These are phyloP conservation scores for Sphaerophoria rueppellii DNA, from an alignment of 2,888 invertebrate genomes.

Conservation along the genomic window DNA sequence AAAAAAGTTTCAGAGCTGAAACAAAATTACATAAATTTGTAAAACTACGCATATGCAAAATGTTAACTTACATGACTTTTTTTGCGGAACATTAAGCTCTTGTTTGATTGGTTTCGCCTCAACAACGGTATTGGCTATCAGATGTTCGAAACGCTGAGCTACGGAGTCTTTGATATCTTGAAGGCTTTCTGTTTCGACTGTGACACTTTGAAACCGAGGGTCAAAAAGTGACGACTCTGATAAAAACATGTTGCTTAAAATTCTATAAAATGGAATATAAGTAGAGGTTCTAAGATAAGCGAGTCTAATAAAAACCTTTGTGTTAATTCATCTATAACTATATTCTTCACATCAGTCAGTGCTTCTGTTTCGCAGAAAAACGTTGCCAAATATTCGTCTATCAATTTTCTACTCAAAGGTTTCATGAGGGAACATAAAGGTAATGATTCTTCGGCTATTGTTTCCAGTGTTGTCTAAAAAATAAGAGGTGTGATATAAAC, in stretches of 20 bases:
- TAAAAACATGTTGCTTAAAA: slow-evolving; percentile 73
- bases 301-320: slow-evolving; percentile 62
- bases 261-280: slow-evolving; percentile 53
- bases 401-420: slow-evolving; percentile 76
- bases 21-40: neutral
- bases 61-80: slow-evolving; percentile 70
- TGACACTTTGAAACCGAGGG: slow-evolving; percentile 76
- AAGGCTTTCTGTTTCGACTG: slow-evolving; percentile 67
- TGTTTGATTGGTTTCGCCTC: slow-evolving; percentile 54
- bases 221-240: slow-evolving; percentile 77
- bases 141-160: slow-evolving; percentile 68
- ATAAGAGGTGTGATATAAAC: neutral
- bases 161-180: slow-evolving; percentile 61
- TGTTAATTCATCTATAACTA: slow-evolving; percentile 73
- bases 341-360: slow-evolving; percentile 73
- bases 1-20: slow-evolving; percentile 76
- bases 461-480: slow-evolving; percentile 75
- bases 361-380: slow-evolving; percentile 70
- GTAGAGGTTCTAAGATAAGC: neutral
- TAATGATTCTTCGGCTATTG: slow-evolving; percentile 76
- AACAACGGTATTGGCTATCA: slow-evolving; percentile 36
- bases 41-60: neutral
- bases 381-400: slow-evolving; percentile 75
- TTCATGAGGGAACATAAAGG: slow-evolving; percentile 76
- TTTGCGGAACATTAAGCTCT: slow-evolving; percentile 35